Evolutionary conservation across 2,888 invertebrate genomes (phyloP).

Genomic region (Barypeithes pellucidus): DNA sequence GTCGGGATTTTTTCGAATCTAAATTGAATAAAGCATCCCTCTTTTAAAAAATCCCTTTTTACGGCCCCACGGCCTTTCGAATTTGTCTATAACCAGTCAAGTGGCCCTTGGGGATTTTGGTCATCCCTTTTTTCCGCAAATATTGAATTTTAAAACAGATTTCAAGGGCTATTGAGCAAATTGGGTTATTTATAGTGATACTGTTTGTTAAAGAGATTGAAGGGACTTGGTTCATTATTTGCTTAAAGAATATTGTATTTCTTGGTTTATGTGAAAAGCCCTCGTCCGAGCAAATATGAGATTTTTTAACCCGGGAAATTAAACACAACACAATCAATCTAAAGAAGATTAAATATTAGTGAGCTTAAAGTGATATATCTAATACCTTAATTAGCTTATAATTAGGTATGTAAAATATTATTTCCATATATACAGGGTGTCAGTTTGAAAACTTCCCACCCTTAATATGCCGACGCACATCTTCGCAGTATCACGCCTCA

Average conservation of each 20-base stretch:
- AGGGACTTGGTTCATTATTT: background rate
- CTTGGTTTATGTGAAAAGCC: background rate
- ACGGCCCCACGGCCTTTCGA: conserved; percentile 47
- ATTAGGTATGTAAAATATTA: too few relatives aligned
- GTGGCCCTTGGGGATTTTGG: conserved; percentile 54
- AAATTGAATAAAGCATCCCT: conserved; percentile 52
- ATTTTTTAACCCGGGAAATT: too few relatives aligned
- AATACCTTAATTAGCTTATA: too few relatives aligned
- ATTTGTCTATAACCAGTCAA: conserved; percentile 56
- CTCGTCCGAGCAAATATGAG: too few relatives aligned
- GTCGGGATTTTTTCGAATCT: conserved; percentile 47
- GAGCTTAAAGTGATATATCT: too few relatives aligned
- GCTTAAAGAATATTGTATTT: background rate
- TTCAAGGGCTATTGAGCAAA: conserved; percentile 53
- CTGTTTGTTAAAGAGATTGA: conserved; percentile 33
- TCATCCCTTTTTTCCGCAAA: conserved; percentile 54
- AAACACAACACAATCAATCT: too few relatives aligned
- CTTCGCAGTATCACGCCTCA: too few relatives aligned
- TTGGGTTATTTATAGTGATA: conserved; percentile 54
- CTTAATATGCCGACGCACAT: too few relatives aligned
- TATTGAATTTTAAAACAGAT: conserved; percentile 57
- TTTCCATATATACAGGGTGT: too few relatives aligned
- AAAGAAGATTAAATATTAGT: too few relatives aligned
- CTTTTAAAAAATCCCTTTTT: conserved; percentile 47
- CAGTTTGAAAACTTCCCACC: too few relatives aligned